A percentile compares a stretch with the other conserved stretches of the same genome.
Evolutionary conservation across 2,888 invertebrate genomes (phyloP).

Genomic region (Erpobdella octoculata): DNA sequence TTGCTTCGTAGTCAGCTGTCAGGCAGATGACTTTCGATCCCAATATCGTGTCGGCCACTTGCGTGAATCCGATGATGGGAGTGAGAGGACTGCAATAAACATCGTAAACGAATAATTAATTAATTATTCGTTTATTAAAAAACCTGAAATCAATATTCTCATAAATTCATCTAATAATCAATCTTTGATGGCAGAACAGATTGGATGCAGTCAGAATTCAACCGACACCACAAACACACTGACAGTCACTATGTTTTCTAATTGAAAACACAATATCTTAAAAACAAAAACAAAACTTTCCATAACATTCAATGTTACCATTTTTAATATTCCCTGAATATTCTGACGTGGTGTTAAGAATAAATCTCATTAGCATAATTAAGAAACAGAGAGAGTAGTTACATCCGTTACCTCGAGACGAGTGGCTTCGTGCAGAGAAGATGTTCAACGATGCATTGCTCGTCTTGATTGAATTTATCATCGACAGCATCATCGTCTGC

Average conservation of each 20-base stretch:
- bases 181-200: too few relatives aligned
- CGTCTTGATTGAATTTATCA: slow-evolving; percentile 2
- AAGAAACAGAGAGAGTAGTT: slow-evolving; percentile 17
- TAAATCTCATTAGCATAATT: neutral
- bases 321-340: neutral
- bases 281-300: too few relatives aligned
- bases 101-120: too few relatives aligned
- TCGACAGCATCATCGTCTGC: neutral
- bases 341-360: neutral
- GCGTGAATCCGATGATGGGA: slow-evolving; percentile 45
- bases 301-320: too few relatives aligned
- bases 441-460: slow-evolving; percentile 52
- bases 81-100: slow-evolving; percentile 44
- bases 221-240: too few relatives aligned
- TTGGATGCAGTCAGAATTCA: too few relatives aligned
- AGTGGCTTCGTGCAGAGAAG: slow-evolving; percentile 53
- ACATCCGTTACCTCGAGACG: slow-evolving; percentile 39
- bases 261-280: too few relatives aligned
- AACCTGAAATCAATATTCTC: too few relatives aligned
- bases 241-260: too few relatives aligned
- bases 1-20: slow-evolving; percentile 44
- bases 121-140: too few relatives aligned
- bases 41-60: slow-evolving; percentile 42
- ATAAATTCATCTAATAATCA: too few relatives aligned
- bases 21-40: slow-evolving; percentile 44